Evolutionary conservation across 2,113 vertebrate genomes (phyloP), one percentile per base, ranked within the genome.

Genomic region (Chloebia gouldiae): DNA sequence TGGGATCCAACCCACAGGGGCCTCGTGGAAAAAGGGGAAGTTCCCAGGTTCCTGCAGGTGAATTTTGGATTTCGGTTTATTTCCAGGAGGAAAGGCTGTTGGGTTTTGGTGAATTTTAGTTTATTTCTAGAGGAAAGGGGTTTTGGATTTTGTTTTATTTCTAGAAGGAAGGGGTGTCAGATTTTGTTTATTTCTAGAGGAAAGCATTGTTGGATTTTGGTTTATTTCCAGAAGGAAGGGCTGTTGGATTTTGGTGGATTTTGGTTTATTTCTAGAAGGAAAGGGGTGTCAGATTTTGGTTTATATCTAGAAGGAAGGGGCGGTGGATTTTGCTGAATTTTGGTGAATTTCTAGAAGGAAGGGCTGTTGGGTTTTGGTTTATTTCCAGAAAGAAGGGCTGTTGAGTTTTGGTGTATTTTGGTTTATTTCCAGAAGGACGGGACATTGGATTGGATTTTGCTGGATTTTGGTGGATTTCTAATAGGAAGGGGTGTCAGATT

Each of bases 21-120:
- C 33, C 37, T 35, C 1, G 0, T 13, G 47, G 39, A 4, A 20
- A 33, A 25, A 56, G 20, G 9, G 37, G 11, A 10, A 7, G 13
- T 47, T 84, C 24, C 39, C 14, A 8, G 61, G 11, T 21, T 23
- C n/a, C 35, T 39, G 0, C 7, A 7, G 44, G 24, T 18, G 15
- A 31, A 12, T 28, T 50, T 15, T 45, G 45, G 45, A 44, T 44
- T 56, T 56, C 33, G 31, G 12, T 33, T 57, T n/a, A n/a, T 57
- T 57, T 57, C 30, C 12, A 54, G 18, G 7, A 20, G 30, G 18
- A 54, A 31, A 11, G 30, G 3, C 8, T 12, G 4, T 8, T 54
- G 53, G 53, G 5, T 11, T 56, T 56, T 56, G 53, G 44, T 45
- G 19, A 4, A 33, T 56, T 56, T 54, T 54, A 11, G 30, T 19